phyloP scores from a whole-genome alignment of 2,113 vertebrate species.

The Tursiops truncatus region DNA sequence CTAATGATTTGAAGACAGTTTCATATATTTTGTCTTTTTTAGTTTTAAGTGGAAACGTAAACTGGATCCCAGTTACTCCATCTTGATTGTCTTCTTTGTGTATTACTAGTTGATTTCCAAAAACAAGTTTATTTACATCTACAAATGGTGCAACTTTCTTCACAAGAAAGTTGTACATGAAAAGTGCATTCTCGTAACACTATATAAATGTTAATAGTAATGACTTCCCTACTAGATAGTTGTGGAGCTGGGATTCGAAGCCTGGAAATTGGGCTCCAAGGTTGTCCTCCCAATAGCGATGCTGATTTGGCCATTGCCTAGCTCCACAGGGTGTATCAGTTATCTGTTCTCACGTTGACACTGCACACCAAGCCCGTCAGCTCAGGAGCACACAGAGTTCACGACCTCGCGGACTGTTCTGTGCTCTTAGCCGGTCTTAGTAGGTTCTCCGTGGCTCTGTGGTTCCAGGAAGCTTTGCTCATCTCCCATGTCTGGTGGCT shows the following conservation, averaged over 20 bases:
- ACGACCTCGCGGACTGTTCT: rapidly evolving
- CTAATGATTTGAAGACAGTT: background rate
- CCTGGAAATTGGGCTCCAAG: background rate
- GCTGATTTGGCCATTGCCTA: background rate
- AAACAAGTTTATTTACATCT: background rate
- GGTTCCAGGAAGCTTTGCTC: background rate
- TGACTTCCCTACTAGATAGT: background rate
- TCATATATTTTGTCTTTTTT: background rate
- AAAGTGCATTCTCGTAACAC: rapidly evolving
- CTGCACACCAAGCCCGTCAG: rapidly evolving
- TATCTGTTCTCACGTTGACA: background rate
- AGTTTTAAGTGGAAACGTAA: background rate
- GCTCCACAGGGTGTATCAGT: rapidly evolving
- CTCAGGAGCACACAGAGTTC: background rate
- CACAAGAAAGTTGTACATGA: background rate
- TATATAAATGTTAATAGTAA: rapidly evolving
- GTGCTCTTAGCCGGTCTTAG: background rate
- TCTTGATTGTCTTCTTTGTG: background rate
- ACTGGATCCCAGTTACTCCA: background rate
- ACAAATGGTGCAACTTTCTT: background rate
- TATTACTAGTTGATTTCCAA: background rate
- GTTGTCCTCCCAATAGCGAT: background rate
- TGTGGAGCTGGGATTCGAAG: background rate
- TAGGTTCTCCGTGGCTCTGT: rapidly evolving
- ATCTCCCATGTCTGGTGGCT: background rate